Base-by-base conservation (phyloP, 2,113 vertebrate species). In the Micronycteris hirsuta region DNA sequence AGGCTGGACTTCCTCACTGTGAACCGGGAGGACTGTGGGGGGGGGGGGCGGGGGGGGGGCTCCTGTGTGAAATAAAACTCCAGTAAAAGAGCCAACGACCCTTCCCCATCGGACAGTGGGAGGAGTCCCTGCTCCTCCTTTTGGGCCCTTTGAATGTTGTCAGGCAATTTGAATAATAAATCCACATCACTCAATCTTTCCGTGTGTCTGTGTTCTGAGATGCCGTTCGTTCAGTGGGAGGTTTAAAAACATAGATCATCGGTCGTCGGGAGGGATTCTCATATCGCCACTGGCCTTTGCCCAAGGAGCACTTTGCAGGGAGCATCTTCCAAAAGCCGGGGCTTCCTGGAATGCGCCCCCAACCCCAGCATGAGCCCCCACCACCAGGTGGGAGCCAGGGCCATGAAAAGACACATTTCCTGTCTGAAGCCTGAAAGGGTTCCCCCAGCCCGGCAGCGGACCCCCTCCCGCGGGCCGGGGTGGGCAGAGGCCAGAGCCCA, bases 141-240 rank as follows among this genome's bases (percentile, higher is more conserved):
- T 33, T 47, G 61, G 19, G 58, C 26, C 3, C 70, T 47, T 41
- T 14, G 22, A 20, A 15, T 19, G 2, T 47, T 13, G 15, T 45
- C 33, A 4, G 95, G 71, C 54, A 17, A 8, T 73, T 74, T 63
- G 87, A 83, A 65, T 58, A 97, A 97, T 97, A 97, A 97, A 97
- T 2, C 31, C 24, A 2, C 20, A 3, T 22, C 68, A 67, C 33
- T 38, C 17, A 49, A 17, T 12, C 5, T 38, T 68, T n/a, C 2
- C 24, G 13, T 17, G 85, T 58, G 71, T 86, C 31, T 96, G 2
- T 82, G 85, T 87, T 86, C 41, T 0, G 45, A 43, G 68, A 16
- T 4, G 33, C 5, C 4, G 7, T 2, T 43, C 45, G 12, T 7
- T 26, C 33, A 41, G 36, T 8, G 68, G 78, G 4, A 28, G 47